Percentiles rank a stretch among this genome's conserved stretches.
Evolutionary conservation across 30 jellyfish, hydroid and myxozoan genomes (phyloP).

Genomic region (Haliclystus octoradiatus): DNA sequence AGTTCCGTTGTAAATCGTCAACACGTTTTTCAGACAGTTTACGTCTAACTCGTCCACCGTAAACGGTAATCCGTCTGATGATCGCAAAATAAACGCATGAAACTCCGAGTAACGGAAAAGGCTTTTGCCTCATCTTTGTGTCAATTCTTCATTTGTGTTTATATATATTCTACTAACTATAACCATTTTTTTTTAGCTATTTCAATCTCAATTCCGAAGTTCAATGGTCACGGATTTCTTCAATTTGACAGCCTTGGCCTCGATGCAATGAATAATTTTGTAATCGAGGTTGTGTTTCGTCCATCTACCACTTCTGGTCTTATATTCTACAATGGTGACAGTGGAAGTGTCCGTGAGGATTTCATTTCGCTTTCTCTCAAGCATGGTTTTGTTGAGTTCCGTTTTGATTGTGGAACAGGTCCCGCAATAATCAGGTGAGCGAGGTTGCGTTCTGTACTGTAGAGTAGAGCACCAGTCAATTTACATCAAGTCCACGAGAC

Average conservation of each 20-base stretch:
- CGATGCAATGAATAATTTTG: constrained; percentile 28
- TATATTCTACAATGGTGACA: constrained; percentile 56
- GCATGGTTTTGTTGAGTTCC: constrained; percentile 34
- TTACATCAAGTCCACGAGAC: too few relatives aligned
- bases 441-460: not conserved
- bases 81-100: too few relatives aligned
- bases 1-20: too few relatives aligned
- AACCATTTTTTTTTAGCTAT: constrained; percentile 6
- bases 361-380: constrained; percentile 17
- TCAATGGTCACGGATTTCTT: constrained; percentile 33
- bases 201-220: constrained; percentile 18
- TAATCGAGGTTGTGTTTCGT: constrained; percentile 33
- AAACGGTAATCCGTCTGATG: too few relatives aligned
- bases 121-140: too few relatives aligned
- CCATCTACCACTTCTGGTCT: constrained; percentile 26
- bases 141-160: too few relatives aligned
- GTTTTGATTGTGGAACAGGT: constrained; percentile 65
- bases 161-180: too few relatives aligned
- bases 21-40: too few relatives aligned
- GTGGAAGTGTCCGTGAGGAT: constrained; percentile 30
- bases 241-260: constrained; percentile 32
- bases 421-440: constrained; percentile 46
- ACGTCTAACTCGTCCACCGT: too few relatives aligned
- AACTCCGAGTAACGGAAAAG: too few relatives aligned
- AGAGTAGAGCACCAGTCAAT: too few relatives aligned